These are phyloP conservation scores for Pardosa pseudoannulata DNA, from an alignment of 2,888 invertebrate genomes.

Conservation along the genomic window DNA sequence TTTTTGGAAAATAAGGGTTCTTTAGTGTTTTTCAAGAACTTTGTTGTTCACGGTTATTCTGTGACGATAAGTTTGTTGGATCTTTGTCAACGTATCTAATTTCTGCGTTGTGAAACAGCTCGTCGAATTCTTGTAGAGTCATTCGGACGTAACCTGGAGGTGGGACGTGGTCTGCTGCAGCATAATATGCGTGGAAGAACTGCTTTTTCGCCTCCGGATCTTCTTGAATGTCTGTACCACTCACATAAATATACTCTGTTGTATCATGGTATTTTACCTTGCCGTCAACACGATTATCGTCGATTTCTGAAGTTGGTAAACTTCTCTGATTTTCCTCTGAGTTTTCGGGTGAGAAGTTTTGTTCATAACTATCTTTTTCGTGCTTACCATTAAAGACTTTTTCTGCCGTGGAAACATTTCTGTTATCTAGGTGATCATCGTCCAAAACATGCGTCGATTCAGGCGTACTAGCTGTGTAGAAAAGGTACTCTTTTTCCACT, in stretches of 20 bases:
- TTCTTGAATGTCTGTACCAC: conserved; percentile 21
- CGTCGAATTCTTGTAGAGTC: conserved; percentile 71
- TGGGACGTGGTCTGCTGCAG: conserved; percentile 72
- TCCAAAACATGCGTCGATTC: neutral
- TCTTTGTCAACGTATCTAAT: conserved; percentile 65
- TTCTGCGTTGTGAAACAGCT: conserved; percentile 73
- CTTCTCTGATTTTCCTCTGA: neutral
- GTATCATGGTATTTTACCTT: neutral
- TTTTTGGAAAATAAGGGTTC: too few relatives aligned
- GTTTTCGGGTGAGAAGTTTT: neutral
- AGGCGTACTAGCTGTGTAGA: conserved; percentile 30
- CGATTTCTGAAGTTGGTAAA: too few relatives aligned
- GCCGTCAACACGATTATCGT: neutral
- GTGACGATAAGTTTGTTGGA: neutral
- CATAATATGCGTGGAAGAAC: conserved; percentile 74
- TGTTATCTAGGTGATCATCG: neutral
- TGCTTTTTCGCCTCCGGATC: conserved; percentile 16
- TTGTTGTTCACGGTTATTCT: too few relatives aligned
- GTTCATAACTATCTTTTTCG: neutral
- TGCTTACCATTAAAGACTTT: neutral
- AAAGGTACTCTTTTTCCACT: neutral
- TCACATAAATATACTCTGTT: conserved; percentile 40
- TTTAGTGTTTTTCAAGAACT: too few relatives aligned
- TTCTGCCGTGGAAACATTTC: neutral
- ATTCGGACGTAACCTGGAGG: conserved; percentile 73